Conservation (phyloP, 1,140 invertebrate genomes). For the Chironomus striatipennis region DNA sequence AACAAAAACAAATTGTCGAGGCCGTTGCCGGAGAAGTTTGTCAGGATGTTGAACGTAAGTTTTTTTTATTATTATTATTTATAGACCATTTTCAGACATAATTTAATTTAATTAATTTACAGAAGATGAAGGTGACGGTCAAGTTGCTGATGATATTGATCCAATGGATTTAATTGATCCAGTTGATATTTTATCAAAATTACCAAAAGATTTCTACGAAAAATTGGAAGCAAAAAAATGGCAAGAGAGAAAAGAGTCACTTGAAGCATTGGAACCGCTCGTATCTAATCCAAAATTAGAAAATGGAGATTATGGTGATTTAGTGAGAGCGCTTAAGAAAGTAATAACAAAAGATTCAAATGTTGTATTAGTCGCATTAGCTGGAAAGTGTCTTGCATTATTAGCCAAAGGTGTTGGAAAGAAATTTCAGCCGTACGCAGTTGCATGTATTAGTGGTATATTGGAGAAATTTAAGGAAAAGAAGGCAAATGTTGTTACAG, state of each 20-base stretch:
- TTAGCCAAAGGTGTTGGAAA: constrained; percentile 82
- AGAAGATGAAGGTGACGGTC: constrained; percentile 45
- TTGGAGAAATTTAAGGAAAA: constrained; percentile 98
- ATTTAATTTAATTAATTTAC: constrained; percentile 16
- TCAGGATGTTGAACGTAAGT: constrained; percentile 30
- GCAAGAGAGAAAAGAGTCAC: constrained; percentile 88
- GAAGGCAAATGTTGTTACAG: constrained; percentile 80
- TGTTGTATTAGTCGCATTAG: constrained; percentile 83
- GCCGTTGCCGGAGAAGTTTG: constrained; percentile 30
- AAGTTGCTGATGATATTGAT: constrained; percentile 59
- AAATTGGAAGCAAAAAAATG: constrained; percentile 95
- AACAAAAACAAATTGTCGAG: constrained; percentile 57
- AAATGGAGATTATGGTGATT: constrained; percentile 84
- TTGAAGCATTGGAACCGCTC: constrained; percentile 72
- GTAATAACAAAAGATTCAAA: constrained; percentile 93
- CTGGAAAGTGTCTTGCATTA: constrained; percentile 73
- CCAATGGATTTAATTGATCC: constrained; percentile 84
- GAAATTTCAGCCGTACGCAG: constrained; percentile 77
- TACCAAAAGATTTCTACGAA: constrained; percentile 94
- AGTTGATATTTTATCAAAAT: constrained; percentile 83
- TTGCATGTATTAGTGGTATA: constrained; percentile 66
- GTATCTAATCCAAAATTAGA: constrained; percentile 80
- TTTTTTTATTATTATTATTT: neutral
- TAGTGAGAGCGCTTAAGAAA: constrained; percentile 83
- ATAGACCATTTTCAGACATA: constrained; percentile 24